Conservation (phyloP, 2,113 vertebrate genomes). For the Bujurquina vittata region DNA sequence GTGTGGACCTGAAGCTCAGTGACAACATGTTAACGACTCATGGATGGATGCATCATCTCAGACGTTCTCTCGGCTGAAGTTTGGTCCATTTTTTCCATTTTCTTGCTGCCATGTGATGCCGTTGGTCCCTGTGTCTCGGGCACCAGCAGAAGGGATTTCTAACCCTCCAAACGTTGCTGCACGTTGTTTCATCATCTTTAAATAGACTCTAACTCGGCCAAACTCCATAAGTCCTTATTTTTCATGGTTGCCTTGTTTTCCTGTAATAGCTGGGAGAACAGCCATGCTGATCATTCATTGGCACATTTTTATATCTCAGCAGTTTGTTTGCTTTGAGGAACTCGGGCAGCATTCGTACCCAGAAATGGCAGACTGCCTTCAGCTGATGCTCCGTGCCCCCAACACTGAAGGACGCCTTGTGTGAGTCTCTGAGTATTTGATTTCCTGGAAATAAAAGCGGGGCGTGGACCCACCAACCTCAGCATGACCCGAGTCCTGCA, state of each 20-base stretch:
- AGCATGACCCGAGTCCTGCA: too few relatives aligned
- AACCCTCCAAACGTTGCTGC: background rate
- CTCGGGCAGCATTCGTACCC: too few relatives aligned
- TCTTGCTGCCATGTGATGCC: background rate
- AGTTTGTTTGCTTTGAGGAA: too few relatives aligned
- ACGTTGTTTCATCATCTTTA: background rate
- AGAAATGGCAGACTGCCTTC: too few relatives aligned
- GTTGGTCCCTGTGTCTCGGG: background rate
- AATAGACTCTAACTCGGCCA: background rate
- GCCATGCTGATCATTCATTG: background rate
- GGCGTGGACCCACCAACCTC: too few relatives aligned
- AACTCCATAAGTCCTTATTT: background rate
- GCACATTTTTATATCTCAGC: too few relatives aligned
- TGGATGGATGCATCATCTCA: background rate
- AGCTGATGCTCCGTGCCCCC: too few relatives aligned
- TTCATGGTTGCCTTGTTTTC: too few relatives aligned
- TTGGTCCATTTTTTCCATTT: rapidly evolving
- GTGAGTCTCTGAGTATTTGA: too few relatives aligned
- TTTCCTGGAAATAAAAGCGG: too few relatives aligned
- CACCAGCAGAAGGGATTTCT: background rate
- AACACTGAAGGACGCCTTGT: too few relatives aligned
- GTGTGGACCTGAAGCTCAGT: too few relatives aligned
- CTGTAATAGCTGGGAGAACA: background rate
- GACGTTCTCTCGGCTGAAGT: background rate
- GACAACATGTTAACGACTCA: background rate